A percentile compares a stretch with the other conserved stretches of the same genome.
Conservation (phyloP, 2,113 vertebrate genomes). For the Malurus melanocephalus region DNA sequence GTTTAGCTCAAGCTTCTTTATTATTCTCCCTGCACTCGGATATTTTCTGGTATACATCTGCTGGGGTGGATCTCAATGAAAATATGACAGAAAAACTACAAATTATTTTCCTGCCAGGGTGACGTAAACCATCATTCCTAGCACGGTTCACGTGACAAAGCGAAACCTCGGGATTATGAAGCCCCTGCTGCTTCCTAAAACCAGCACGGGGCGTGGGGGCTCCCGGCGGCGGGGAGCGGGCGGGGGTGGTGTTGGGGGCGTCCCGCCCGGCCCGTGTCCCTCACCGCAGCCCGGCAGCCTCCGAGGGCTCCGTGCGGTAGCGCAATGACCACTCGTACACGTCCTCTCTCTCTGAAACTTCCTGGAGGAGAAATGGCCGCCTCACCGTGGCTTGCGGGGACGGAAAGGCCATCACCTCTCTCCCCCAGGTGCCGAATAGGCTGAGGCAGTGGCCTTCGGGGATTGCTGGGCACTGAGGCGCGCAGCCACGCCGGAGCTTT, state of each 20-base stretch:
- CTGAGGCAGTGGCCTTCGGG: neutral
- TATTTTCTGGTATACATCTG: neutral
- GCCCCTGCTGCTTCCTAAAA: neutral
- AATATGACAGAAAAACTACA: constrained; percentile 37
- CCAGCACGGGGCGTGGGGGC: too few species aligned
- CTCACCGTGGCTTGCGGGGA: neutral
- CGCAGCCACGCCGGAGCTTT: neutral
- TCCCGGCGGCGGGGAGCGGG: neutral
- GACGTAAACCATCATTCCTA: constrained; percentile 12
- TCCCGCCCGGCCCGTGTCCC: neutral
- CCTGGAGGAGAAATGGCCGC: neutral
- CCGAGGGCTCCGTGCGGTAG: neutral
- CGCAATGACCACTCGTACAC: fast-evolving
- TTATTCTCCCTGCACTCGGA: neutral
- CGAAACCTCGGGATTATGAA: neutral
- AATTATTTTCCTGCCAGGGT: constrained; percentile 23
- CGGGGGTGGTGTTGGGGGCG: fast-evolving
- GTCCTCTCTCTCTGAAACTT: neutral
- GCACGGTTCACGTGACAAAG: constrained; percentile 1
- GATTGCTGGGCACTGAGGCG: neutral
- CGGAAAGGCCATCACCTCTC: neutral
- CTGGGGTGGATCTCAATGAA: neutral
- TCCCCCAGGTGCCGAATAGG: neutral
- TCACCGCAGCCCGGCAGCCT: neutral
- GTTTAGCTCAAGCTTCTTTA: constrained; percentile 5